Percentiles rank a stretch among this genome's conserved stretches.
phyloP scores from a whole-genome alignment of 2,888 invertebrate genomes.

The Lithophane ornitopus region DNA sequence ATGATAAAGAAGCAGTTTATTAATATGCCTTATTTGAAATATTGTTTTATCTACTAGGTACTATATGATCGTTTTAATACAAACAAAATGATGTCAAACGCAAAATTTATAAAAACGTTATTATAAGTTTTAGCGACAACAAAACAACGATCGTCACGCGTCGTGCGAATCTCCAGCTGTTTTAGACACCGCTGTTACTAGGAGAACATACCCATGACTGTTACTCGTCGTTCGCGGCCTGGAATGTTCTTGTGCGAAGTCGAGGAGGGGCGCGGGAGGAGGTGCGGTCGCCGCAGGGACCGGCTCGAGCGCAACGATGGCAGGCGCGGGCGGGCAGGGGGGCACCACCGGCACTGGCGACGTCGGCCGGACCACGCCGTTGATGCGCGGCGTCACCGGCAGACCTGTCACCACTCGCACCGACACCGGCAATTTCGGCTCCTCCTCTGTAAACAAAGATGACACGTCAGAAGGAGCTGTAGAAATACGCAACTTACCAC shows the following conservation, averaged over 20 bases:
- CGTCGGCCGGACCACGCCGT: conserved; percentile 78
- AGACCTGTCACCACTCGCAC: conserved; percentile 84
- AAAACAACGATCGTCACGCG: conserved; percentile 53
- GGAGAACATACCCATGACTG: conserved; percentile 88
- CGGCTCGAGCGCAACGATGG: conserved; percentile 68
- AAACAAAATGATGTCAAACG: conserved; percentile 28
- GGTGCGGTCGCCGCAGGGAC: conserved; percentile 68
- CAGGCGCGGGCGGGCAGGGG: conserved; percentile 68
- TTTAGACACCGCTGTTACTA: conserved; percentile 82
- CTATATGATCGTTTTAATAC: background rate
- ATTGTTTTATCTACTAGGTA: background rate
- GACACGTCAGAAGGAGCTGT: conserved; percentile 62
- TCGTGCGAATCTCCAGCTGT: conserved; percentile 83
- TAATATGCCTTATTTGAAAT: background rate
- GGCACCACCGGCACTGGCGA: conserved; percentile 71
- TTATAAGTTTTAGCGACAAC: conserved; percentile 11
- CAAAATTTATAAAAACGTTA: conserved; percentile 17
- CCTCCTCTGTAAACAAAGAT: conserved; percentile 87
- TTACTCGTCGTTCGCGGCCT: conserved; percentile 87
- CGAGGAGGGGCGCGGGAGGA: conserved; percentile 81
- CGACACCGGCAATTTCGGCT: conserved; percentile 86
- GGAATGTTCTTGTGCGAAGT: conserved; percentile 90
- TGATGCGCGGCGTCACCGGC: conserved; percentile 82
- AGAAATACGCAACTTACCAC: conserved; percentile 23
- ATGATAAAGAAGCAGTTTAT: background rate